Evolutionary conservation across 2,797 vertebrate species (phyloP), one percentile per base, ranked within the genome.

Genomic region (Xyrichtys novacula): DNA sequence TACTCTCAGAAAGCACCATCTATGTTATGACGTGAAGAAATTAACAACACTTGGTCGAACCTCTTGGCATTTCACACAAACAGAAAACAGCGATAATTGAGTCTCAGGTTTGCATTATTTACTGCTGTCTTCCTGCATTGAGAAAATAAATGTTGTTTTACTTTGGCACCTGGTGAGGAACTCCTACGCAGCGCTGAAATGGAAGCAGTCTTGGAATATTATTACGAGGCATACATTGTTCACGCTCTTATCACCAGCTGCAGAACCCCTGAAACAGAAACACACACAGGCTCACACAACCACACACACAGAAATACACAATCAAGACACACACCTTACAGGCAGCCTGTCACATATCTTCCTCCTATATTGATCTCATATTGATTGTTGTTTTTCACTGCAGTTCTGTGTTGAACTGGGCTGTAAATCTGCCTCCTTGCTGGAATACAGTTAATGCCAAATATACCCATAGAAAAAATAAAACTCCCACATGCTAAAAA

Each of bases 131-230:
- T 42, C 69, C 65, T 68, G 71, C 67, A 62, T 29, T 25, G 38
- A 75, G 65, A 71, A 72, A 80, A 83, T 74, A 69, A 88, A 89
- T 76, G 75, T 55, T 71, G 72, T 73, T 80, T 78, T 59, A 50
- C 73, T 79, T 74, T 79, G 58, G 39, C 67, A 87, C 55, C 66
- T 76, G 56, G 66, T 2, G 1, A 34, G 46, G 44, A 56, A 81
- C 71, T 73, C 80, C 68, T 67, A 74, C 40, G 4, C 65, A 36
- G 55, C 20, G 56, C 55, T 68, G 52, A 78, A 75, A 78, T 71
- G 69, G 71, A 76, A 78, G 72, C 60, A 28, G 60, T 48, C 55
- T 54, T 66, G 49, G 50, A 50, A n/a, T 69, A 60, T 65, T 77
- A 70, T 62, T 67, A 42, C 0, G 2, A 67, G 53, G 46, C 50